Evolutionary conservation across 2,888 invertebrate genomes (phyloP).

Genomic region (Eueremaeus valkanovi): DNA sequence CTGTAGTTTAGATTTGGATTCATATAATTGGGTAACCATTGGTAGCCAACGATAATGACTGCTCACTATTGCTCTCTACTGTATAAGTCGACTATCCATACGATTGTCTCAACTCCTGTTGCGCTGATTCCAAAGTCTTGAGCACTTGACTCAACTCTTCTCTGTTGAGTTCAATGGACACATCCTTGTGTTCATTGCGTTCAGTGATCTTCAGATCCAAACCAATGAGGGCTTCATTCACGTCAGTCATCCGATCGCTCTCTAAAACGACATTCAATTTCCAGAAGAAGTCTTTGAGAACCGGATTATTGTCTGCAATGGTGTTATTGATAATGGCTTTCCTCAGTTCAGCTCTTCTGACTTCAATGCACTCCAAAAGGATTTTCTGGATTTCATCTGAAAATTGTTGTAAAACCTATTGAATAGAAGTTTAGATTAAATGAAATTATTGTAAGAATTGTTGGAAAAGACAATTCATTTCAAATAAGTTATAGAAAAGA

Average conservation of each 20-base stretch:
- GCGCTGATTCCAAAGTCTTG: slow-evolving; percentile 50
- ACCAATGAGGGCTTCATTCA: slow-evolving; percentile 50
- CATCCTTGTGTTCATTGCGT: slow-evolving; percentile 44
- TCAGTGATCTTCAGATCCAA: slow-evolving; percentile 49
- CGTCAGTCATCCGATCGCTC: slow-evolving; percentile 51
- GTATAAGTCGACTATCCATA: neutral
- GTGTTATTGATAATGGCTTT: slow-evolving; percentile 48
- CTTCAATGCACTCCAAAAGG: slow-evolving; percentile 48
- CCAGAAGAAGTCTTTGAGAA: slow-evolving; percentile 52
- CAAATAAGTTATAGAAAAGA: too few relatives aligned
- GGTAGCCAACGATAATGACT: too few relatives aligned
- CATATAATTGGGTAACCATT: too few relatives aligned
- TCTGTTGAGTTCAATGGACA: slow-evolving; percentile 50
- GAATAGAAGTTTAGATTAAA: too few relatives aligned
- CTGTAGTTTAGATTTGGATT: too few relatives aligned
- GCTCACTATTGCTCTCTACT: too few relatives aligned
- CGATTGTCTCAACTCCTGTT: slow-evolving; percentile 47
- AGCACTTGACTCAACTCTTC: slow-evolving; percentile 50
- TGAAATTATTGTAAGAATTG: too few relatives aligned
- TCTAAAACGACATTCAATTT: slow-evolving; percentile 52
- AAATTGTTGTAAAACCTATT: slow-evolving; percentile 12
- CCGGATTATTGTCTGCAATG: slow-evolving; percentile 49
- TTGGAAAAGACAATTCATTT: too few relatives aligned
- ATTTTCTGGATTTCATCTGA: slow-evolving; percentile 48
- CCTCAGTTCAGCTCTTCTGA: slow-evolving; percentile 48